These are phyloP conservation scores for Bradynema listronoti DNA, from an alignment of 1,140 invertebrate species.

Conservation along the genomic window DNA sequence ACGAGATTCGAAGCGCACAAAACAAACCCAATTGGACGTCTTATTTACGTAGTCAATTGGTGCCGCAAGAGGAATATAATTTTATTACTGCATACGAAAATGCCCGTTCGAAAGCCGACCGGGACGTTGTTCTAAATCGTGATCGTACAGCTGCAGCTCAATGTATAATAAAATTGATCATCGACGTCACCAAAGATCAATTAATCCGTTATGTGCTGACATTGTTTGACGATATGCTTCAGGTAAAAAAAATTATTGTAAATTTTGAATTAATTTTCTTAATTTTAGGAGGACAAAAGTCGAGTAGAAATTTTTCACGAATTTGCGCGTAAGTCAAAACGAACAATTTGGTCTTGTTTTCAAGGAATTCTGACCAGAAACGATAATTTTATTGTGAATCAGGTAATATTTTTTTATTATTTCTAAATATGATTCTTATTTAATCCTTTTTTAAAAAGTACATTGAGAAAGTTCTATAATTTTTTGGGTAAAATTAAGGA, in stretches of 20 bases:
- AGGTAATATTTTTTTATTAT: constrained; percentile 63
- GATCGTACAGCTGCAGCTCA: constrained; percentile 70
- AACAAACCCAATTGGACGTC: constrained; percentile 57
- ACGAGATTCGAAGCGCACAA: constrained; percentile 37
- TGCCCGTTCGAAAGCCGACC: constrained; percentile 47
- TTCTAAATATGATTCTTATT: not conserved
- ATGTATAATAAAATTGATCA: constrained; percentile 85
- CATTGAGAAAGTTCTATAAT: too few species aligned
- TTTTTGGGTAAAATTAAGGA: too few species aligned
- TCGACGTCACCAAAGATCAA: constrained; percentile 93
- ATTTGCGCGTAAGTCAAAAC: constrained; percentile 73
- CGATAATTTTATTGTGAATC: constrained; percentile 94
- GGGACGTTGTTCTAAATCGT: constrained; percentile 41
- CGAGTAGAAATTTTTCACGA: constrained; percentile 95
- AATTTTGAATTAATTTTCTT: too few species aligned
- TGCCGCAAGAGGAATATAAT: constrained; percentile 50
- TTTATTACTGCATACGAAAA: constrained; percentile 47
- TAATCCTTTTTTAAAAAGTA: not conserved
- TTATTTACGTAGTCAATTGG: constrained; percentile 54
- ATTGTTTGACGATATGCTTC: constrained; percentile 93
- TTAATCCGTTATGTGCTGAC: constrained; percentile 98
- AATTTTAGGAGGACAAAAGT: constrained; percentile 81
- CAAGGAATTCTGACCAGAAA: constrained; percentile 85
- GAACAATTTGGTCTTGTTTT: constrained; percentile 89
- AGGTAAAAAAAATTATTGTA: constrained; percentile 63